These are phyloP conservation scores for Subacronicta megacephala DNA, from an alignment of 2,888 invertebrate species.

Conservation along the genomic window DNA sequence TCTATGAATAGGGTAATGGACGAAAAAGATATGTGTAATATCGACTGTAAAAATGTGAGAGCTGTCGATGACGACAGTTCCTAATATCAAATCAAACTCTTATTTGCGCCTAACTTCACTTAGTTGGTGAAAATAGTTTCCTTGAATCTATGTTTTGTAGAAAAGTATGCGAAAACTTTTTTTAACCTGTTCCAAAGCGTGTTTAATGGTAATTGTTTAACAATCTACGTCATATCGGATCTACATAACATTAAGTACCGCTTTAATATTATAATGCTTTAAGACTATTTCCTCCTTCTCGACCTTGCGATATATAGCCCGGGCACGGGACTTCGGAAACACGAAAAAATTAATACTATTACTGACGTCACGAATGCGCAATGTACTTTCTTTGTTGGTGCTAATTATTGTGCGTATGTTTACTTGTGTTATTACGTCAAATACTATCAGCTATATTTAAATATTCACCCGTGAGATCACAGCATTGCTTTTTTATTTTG, in stretches of 20 bases:
- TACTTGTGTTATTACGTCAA: not conserved
- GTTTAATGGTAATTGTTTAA: slow-evolving; percentile 5
- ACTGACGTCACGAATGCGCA: slow-evolving; percentile 9
- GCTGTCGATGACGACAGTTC: too few species aligned
- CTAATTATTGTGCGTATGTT: slow-evolving; percentile 1
- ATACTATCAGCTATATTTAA: not conserved
- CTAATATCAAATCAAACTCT: too few species aligned
- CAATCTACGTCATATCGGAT: slow-evolving; percentile 31
- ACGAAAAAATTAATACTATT: slow-evolving; percentile 8
- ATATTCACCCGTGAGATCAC: slow-evolving; percentile 4
- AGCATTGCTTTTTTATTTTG: too few species aligned
- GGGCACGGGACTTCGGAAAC: slow-evolving; percentile 11
- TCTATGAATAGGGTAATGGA: too few species aligned
- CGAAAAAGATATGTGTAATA: too few species aligned
- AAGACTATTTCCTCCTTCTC: slow-evolving; percentile 36
- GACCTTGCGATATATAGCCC: slow-evolving; percentile 20
- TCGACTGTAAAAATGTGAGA: too few species aligned
- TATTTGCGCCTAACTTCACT: too few species aligned
- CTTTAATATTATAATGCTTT: slow-evolving; percentile 31
- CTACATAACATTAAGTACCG: slow-evolving; percentile 32
- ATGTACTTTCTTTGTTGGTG: slow-evolving; percentile 21
- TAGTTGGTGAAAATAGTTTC: too few species aligned
- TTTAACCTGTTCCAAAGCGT: not conserved
- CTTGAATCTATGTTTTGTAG: too few species aligned
- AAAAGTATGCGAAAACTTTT: too few species aligned